These are phyloP conservation scores for Drosophila navojoa DNA, from an alignment of 1,140 invertebrate genomes.

Conservation along the genomic window DNA sequence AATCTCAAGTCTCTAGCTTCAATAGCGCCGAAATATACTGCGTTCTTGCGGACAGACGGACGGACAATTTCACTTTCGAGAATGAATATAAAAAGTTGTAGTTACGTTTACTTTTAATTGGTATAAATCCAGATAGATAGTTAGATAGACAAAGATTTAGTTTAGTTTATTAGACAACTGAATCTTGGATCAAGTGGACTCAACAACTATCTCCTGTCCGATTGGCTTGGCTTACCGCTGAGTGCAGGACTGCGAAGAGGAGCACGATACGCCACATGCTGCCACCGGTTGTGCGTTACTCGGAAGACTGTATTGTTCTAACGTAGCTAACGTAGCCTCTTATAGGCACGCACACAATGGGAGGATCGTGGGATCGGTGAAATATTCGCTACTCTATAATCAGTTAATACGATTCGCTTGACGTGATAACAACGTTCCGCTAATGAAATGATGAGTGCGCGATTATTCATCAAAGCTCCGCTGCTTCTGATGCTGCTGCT, in stretches of 20 bases:
- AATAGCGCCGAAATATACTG: too few species aligned
- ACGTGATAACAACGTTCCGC: slow-evolving; percentile 57
- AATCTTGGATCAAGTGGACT: too few species aligned
- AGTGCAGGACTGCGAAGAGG: slow-evolving; percentile 24
- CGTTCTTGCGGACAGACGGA: too few species aligned
- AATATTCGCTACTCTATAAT: slow-evolving; percentile 44
- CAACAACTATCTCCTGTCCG: not conserved
- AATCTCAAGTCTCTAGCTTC: too few species aligned
- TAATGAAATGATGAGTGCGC: slow-evolving; percentile 20
- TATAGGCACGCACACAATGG: slow-evolving; percentile 27
- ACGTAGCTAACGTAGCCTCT: not conserved
- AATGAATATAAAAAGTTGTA: too few species aligned
- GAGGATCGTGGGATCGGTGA: slow-evolving; percentile 14
- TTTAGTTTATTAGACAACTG: too few species aligned
- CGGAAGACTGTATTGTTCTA: slow-evolving; percentile 8
- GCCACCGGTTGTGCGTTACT: slow-evolving; percentile 1
- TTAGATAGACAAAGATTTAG: too few species aligned
- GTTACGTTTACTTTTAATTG: too few species aligned
- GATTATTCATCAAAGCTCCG: slow-evolving; percentile 15
- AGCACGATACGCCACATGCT: slow-evolving; percentile 40
- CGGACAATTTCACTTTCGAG: too few species aligned
- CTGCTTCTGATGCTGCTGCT: slow-evolving; percentile 3
- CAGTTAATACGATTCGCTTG: slow-evolving; percentile 32
- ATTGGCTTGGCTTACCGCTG: slow-evolving; percentile 35
- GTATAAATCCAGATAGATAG: too few species aligned